Percentiles rank a stretch among this genome's conserved stretches.
Conservation (phyloP, 2,888 invertebrate species). For the Pecten maximus region DNA sequence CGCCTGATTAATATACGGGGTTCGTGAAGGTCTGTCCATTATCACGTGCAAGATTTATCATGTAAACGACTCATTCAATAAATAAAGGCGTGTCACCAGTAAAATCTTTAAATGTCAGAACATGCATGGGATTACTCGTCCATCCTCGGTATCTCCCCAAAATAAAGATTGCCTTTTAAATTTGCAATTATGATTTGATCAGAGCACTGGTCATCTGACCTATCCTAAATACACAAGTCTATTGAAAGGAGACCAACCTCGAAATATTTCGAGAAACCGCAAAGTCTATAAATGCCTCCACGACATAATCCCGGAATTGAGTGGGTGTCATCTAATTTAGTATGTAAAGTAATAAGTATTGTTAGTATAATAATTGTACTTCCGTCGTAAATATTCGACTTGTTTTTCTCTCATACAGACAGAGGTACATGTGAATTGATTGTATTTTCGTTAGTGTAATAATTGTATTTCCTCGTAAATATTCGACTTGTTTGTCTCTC, state of each 20-base stretch:
- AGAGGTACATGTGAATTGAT: too few relatives aligned
- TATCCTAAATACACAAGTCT: neutral
- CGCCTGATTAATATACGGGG: too few relatives aligned
- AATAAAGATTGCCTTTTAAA: neutral
- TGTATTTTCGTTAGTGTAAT: too few relatives aligned
- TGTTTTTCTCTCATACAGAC: too few relatives aligned
- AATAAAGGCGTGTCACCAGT: neutral
- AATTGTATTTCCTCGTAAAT: too few relatives aligned
- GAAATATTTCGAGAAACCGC: slow-evolving; percentile 23
- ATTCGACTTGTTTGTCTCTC: too few relatives aligned
- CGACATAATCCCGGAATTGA: neutral
- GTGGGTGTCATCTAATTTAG: neutral
- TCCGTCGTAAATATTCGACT: too few relatives aligned
- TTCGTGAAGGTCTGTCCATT: too few relatives aligned
- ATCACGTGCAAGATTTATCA: neutral
- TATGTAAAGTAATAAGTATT: neutral
- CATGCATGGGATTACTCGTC: neutral
- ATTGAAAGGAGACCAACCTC: slow-evolving; percentile 3
- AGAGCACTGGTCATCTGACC: neutral
- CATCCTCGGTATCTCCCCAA: neutral
- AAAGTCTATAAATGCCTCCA: neutral
- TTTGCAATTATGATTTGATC: neutral
- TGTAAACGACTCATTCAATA: neutral
- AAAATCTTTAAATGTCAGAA: neutral
- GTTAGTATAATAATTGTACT: neutral